These are phyloP conservation scores for Trigoniulus corallinus DNA, from an alignment of 1,140 invertebrate genomes.

Conservation along the genomic window DNA sequence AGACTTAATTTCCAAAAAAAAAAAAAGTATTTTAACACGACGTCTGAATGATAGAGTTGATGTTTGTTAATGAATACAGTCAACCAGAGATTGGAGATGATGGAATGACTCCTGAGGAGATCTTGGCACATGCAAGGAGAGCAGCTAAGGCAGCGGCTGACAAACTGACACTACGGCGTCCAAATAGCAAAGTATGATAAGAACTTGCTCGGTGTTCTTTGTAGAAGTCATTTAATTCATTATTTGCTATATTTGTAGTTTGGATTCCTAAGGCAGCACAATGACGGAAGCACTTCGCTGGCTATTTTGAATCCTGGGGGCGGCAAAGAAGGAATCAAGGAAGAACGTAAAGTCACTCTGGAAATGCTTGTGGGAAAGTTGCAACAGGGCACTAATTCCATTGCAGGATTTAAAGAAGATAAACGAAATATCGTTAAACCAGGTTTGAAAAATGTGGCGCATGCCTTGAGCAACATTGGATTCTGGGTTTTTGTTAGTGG, in stretches of 20 bases:
- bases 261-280: slow-evolving; percentile 59
- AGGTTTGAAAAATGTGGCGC: slow-evolving; percentile 24
- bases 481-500: slow-evolving; percentile 5
- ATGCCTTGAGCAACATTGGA: not conserved
- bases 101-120: slow-evolving; percentile 59
- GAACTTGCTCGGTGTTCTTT: not conserved
- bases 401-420: slow-evolving; percentile 65
- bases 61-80: too few species aligned
- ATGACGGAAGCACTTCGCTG: slow-evolving; percentile 74
- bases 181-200: slow-evolving; percentile 26
- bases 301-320: slow-evolving; percentile 67
- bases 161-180: slow-evolving; percentile 38
- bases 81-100: slow-evolving; percentile 34
- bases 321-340: slow-evolving; percentile 34
- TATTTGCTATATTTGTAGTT: slow-evolving; percentile 32
- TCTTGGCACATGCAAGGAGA: slow-evolving; percentile 48
- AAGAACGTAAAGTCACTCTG: slow-evolving; percentile 62
- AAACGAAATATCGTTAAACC: slow-evolving; percentile 70
- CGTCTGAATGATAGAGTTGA: too few species aligned
- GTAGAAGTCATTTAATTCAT: not conserved
- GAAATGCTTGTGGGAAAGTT: slow-evolving; percentile 67
- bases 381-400: slow-evolving; percentile 48
- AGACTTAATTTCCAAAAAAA: not conserved
- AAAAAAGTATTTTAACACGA: not conserved
- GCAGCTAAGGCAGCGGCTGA: slow-evolving; percentile 47